Conservation (phyloP, 1,140 invertebrate genomes). For the Patella vulgata region DNA sequence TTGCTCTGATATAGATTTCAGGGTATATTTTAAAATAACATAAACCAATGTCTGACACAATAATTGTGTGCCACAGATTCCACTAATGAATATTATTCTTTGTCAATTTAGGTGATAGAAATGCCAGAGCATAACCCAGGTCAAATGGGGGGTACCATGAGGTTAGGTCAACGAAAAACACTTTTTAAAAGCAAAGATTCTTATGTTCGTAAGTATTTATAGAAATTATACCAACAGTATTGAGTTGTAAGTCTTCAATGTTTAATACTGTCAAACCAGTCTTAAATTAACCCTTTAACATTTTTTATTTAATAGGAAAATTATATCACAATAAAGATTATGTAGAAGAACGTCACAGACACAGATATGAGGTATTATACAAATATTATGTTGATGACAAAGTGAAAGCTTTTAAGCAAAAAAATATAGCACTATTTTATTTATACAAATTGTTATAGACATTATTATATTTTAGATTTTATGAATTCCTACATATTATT, state of each 20-base stretch:
- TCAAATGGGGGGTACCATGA: conserved; percentile 97
- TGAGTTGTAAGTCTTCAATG: neutral
- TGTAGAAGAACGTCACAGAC: conserved; percentile 96
- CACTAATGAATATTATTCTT: neutral
- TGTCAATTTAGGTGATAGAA: conserved; percentile 79
- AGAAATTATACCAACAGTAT: neutral
- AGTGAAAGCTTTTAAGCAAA: neutral
- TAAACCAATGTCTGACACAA: too few relatives aligned
- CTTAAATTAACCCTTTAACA: too few relatives aligned
- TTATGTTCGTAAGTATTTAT: conserved; percentile 76
- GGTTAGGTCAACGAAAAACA: conserved; percentile 91
- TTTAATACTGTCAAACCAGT: too few relatives aligned
- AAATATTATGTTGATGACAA: neutral
- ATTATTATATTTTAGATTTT: too few relatives aligned
- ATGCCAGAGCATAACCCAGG: conserved; percentile 98
- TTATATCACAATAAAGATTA: conserved; percentile 84
- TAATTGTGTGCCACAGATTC: too few relatives aligned
- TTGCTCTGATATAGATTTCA: too few relatives aligned
- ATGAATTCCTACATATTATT: too few relatives aligned
- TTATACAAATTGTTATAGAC: too few relatives aligned
- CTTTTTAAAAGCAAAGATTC: conserved; percentile 75
- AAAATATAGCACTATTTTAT: too few relatives aligned
- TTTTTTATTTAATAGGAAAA: too few relatives aligned
- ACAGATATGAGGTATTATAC: conserved; percentile 75
- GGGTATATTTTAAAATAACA: too few relatives aligned